Percentiles rank a stretch among this genome's conserved stretches.
These are phyloP conservation scores for Spodoptera frugiperda DNA, from an alignment of 1,140 invertebrate genomes.

Conservation along the genomic window DNA sequence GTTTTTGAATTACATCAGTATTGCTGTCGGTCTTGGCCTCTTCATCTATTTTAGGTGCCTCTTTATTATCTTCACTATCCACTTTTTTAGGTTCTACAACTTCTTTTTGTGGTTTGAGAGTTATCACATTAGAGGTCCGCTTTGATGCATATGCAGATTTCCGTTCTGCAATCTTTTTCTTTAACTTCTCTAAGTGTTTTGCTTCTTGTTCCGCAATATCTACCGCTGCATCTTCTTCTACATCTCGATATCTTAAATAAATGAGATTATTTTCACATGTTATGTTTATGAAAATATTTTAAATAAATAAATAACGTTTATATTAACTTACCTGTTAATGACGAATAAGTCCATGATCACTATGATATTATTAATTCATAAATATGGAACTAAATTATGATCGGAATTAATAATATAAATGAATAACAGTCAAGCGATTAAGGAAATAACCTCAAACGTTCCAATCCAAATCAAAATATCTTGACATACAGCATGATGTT, in stretches of 20 bases:
- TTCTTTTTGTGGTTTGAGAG: constrained; percentile 47
- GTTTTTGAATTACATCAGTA: constrained; percentile 10
- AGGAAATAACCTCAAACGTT: no score
- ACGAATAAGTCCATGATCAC: background rate
- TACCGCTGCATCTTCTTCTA: constrained; percentile 65
- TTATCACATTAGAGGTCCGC: constrained; percentile 65
- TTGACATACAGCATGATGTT: no score
- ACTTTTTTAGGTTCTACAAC: constrained; percentile 56
- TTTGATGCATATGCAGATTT: constrained; percentile 69
- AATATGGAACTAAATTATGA: no score
- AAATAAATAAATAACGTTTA: background rate
- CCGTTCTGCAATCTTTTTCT: constrained; percentile 87
- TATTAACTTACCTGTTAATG: constrained; percentile 80
- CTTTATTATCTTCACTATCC: constrained; percentile 13
- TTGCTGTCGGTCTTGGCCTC: constrained; percentile 26
- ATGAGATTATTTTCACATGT: background rate
- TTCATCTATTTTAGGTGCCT: constrained; percentile 8
- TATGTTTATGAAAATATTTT: background rate
- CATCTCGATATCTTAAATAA: constrained; percentile 81
- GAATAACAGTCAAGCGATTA: no score
- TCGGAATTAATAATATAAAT: no score
- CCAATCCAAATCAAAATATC: no score
- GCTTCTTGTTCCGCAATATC: constrained; percentile 80
- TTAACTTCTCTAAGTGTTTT: constrained; percentile 86
- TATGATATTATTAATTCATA: background rate